Evolutionary conservation across 1,140 invertebrate genomes (phyloP), one percentile per base, ranked within the genome.

Genomic region (Aphelinus certus): DNA sequence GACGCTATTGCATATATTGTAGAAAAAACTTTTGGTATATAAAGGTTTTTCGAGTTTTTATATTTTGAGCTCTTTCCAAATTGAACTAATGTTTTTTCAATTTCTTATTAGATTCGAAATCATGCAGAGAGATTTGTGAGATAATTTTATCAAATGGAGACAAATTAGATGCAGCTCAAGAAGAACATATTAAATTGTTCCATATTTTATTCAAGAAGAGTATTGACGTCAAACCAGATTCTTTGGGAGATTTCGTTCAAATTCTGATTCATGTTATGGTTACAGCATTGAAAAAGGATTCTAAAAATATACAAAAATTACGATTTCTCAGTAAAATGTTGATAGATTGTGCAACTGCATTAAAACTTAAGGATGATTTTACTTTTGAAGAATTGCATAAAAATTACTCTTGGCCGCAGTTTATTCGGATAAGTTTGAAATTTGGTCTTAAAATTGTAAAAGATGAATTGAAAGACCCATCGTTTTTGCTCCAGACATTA

Each of bases 361-460:
- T 85, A 62, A 85, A 83, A 79, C 71, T 82, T 1, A 77, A 77
- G 5, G 75, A 83, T 1, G 83, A 86, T 63, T 81, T 86, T 47
- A 80, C 84, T 3, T 90, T 88, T 75, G 86, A 87, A 55, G 84
- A 87, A 76, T 73, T 92, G 2, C 88, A 79, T 55, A 89, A 88
- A 73, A 90, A 89, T 81, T 84, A 89, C 55, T 89, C 89, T 4
- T 93, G 93, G 90, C 87, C 91, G 26, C 91, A 90, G 66, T 94
- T 92, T 79, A 91, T 89, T 68, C 91, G 92, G 83, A 88, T 88
- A 58, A 89, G 90, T 56, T 84, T 94, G 46, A 94, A 92, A 83
- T 85, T 89, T 74, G 90, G 91, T 2, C 83, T 94, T n/a, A 91
- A 91, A 79, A 81, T 88, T 3, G 84, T 85, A 0, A 87, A 85